Percentiles rank a stretch among this genome's conserved stretches.
phyloP scores from a whole-genome alignment of 2,888 invertebrate genomes.

The Hybos culiciformis region DNA sequence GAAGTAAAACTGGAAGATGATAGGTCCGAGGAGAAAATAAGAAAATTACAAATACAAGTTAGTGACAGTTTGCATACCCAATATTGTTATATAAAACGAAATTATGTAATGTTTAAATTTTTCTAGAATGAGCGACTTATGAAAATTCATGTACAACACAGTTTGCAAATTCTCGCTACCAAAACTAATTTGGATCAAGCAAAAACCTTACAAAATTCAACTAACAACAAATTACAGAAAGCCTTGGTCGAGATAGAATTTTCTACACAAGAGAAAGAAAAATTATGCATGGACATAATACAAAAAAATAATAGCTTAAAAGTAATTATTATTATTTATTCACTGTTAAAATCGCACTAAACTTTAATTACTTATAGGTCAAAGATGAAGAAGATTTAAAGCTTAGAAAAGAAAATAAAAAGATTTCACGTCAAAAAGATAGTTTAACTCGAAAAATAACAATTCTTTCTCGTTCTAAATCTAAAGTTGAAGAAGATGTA shows the following conservation, averaged over 20 bases:
- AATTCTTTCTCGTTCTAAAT: conserved; percentile 23
- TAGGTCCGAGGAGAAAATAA: conserved; percentile 24
- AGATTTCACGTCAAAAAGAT: conserved; percentile 29
- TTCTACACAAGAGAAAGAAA: conserved; percentile 27
- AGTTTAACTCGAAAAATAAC: conserved; percentile 27
- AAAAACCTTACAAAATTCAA: conserved; percentile 27
- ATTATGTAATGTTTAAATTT: neutral
- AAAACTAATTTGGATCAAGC: conserved; percentile 31
- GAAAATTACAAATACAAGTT: conserved; percentile 20
- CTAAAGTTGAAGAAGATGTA: conserved; percentile 25
- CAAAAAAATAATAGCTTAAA: conserved; percentile 29
- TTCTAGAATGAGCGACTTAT: conserved; percentile 23
- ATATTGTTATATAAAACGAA: neutral
- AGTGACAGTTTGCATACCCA: neutral
- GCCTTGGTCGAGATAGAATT: conserved; percentile 29
- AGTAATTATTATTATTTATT: conserved; percentile 13
- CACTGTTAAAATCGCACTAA: neutral
- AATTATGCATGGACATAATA: conserved; percentile 24
- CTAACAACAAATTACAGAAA: conserved; percentile 31
- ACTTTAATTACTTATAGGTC: conserved; percentile 13
- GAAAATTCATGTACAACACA: conserved; percentile 31
- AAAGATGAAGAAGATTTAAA: conserved; percentile 33
- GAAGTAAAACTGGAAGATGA: conserved; percentile 25
- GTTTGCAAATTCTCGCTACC: conserved; percentile 30
- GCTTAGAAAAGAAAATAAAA: conserved; percentile 27